A percentile compares a stretch with the other conserved stretches of the same genome.
Conservation (phyloP, 2,113 vertebrate species). For the cat (Felis catus) region F.catus_Fca126_mat1.0 CM031418.1:128194001-128194500, state of each 20-base stretch:
- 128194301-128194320: constrained; percentile 28
- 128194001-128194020: too few relatives aligned
- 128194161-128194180: neutral
- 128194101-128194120: neutral
- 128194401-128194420: constrained; percentile 14
- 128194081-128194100: neutral
- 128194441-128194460: constrained; percentile 52
- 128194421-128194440: constrained; percentile 44
- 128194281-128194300: neutral
- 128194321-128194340: neutral
- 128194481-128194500: constrained; percentile 59
- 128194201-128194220: neutral
- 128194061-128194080: neutral
- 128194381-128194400: neutral
- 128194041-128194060: too few relatives aligned
- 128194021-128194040: too few relatives aligned
- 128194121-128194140: neutral
- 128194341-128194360: neutral
- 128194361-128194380: constrained; percentile 33
- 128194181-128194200: neutral
- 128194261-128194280: neutral
- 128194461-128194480: constrained; percentile 60
- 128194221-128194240: neutral
- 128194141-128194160: fast-evolving
- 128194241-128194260: neutral